Base-by-base conservation (phyloP, 2,888 invertebrate genomes). In the Gerosis bhagava region DNA sequence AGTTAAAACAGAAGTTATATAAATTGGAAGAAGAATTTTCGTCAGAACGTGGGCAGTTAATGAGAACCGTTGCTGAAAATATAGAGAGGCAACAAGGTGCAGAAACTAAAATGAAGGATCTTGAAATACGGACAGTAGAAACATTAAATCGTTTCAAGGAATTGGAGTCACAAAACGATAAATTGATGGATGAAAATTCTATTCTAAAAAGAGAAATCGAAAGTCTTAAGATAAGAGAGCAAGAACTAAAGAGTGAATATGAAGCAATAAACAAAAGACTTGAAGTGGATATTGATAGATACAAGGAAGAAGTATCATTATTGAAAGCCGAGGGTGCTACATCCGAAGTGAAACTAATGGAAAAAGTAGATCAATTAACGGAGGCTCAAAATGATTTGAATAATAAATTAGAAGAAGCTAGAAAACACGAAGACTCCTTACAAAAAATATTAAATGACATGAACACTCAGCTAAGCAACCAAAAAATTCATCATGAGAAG, bases 311-410 rank as follows among this genome's bases (percentile, higher is more conserved):
- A 59, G 74, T 91, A 50, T 67, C 75, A 3, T 57, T 83, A 36
- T 65, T 90, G 8, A 87, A 86, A 70, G 81, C 80, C 26, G 82
- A 86, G 31, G 81, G 84, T 12, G 81, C 78, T 24, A 76, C 84
- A 31, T 84, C 86, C 3, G 81, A 83, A 71, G 74, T 80, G 1
- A 84, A 88, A 58, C 63, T 90, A 43, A 86, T 89, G 73, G 82
- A 88, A 65, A 82, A 90, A 54, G 81, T 90, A 32, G 88, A 90
- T 46, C 83, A 86, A 63, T 59, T 90, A 28, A 80, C 83, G 40
- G 82, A 80, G 60, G 88, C 88, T 8, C 83, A 87, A 57, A 84
- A 88, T 54, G 87, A 89, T 53, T 70, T 90, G 24, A 82, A 81
- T 59, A 81, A 86, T 51, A 83, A 90, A 67, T 59, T 83, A 13